Evolutionary conservation across 2,797 vertebrate species (phyloP).

Genomic region (Propithecus perrieri): DNA sequence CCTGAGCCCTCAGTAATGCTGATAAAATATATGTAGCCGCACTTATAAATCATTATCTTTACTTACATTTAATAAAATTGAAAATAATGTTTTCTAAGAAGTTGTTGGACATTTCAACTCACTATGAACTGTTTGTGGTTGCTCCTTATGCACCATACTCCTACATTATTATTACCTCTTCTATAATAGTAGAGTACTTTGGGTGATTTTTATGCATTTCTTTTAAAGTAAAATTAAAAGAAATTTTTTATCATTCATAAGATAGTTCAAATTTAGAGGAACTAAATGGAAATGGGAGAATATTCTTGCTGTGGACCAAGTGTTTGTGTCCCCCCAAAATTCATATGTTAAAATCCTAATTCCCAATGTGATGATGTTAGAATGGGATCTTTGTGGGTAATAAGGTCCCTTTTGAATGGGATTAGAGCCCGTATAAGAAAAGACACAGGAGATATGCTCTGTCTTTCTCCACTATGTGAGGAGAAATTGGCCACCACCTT

Average conservation of each 20-base stretch:
- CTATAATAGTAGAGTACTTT: not conserved
- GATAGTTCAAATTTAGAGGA: not conserved
- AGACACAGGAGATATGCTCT: not conserved
- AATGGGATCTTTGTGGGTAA: not conserved
- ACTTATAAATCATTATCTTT: slow-evolving; percentile 67
- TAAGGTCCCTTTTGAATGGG: not conserved
- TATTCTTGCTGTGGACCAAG: not conserved
- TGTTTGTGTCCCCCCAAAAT: not conserved
- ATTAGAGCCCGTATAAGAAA: not conserved
- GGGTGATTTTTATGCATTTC: not conserved
- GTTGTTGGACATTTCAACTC: slow-evolving; percentile 42
- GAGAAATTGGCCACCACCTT: not conserved
- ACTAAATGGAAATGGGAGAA: not conserved
- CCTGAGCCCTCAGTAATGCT: slow-evolving; percentile 42
- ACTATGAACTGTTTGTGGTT: not conserved
- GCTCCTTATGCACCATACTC: not conserved
- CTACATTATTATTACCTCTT: not conserved
- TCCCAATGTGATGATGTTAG: not conserved
- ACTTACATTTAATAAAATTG: slow-evolving; percentile 63
- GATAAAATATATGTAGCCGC: slow-evolving; percentile 53
- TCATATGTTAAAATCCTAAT: not conserved
- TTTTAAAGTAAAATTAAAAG: slow-evolving; percentile 21
- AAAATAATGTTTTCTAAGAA: slow-evolving; percentile 67
- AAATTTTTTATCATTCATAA: not conserved
- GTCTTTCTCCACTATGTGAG: not conserved